A percentile compares a stretch with the other conserved stretches of the same genome.
Conservation (phyloP, 2,797 vertebrate genomes). For the Scarus forsteni region DNA sequence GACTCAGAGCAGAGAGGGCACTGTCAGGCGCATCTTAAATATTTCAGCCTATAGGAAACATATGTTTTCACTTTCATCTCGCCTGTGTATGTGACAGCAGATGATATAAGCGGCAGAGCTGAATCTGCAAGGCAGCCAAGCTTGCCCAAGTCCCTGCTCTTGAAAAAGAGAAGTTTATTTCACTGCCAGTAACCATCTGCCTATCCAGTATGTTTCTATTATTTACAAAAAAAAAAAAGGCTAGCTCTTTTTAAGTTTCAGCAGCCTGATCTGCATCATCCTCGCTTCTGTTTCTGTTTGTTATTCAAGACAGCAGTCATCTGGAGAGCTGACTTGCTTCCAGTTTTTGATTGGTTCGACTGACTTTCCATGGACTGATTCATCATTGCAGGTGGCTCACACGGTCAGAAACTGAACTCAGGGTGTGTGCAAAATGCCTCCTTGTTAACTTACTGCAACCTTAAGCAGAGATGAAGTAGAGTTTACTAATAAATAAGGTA, state of each 20-base stretch:
- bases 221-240: neutral
- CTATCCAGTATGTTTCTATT: conserved; percentile 4
- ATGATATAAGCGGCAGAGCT: neutral
- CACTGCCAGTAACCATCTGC: conserved; percentile 31
- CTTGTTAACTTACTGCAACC: neutral
- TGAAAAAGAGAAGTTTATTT: neutral
- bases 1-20: neutral
- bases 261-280: conserved; percentile 31
- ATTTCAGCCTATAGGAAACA: neutral
- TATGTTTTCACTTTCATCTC: neutral
- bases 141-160: neutral
- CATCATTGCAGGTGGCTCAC: conserved; percentile 17
- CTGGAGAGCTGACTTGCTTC: conserved; percentile 20
- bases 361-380: conserved; percentile 12
- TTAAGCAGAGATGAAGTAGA: too few relatives aligned
- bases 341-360: neutral
- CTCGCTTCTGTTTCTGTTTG: conserved; percentile 14
- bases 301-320: conserved; percentile 14
- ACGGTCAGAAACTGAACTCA: neutral
- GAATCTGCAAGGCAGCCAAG: neutral
- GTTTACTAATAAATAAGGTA: neutral
- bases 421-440: neutral
- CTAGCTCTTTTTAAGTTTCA: conserved; percentile 8
- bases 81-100: neutral
- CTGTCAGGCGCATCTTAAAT: neutral